Conservation (phyloP, 2,888 invertebrate genomes). For the Latheticus oryzae region DNA sequence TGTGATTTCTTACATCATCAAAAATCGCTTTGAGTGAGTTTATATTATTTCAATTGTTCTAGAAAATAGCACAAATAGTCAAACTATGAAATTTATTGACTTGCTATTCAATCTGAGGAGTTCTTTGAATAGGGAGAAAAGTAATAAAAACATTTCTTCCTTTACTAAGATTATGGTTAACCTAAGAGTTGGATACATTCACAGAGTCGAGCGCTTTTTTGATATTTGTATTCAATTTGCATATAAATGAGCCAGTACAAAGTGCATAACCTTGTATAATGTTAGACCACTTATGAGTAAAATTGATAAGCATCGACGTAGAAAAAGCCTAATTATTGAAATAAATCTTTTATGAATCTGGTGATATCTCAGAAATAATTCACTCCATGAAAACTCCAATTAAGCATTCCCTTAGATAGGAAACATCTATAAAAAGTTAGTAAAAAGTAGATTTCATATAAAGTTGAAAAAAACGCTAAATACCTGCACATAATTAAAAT, state of each 20-base stretch:
- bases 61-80: too few species aligned
- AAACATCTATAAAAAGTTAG: slow-evolving; percentile 15
- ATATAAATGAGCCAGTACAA: slow-evolving; percentile 52
- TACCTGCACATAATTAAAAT: slow-evolving; percentile 44
- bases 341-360: slow-evolving; percentile 36
- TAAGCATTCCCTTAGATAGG: slow-evolving; percentile 38
- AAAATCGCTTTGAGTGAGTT: too few species aligned
- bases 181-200: slow-evolving; percentile 33
- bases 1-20: too few species aligned
- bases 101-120: too few species aligned
- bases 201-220: slow-evolving; percentile 38
- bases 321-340: slow-evolving; percentile 39
- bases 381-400: slow-evolving; percentile 39
- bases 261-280: slow-evolving; percentile 52
- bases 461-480: slow-evolving; percentile 18
- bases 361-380: slow-evolving; percentile 38
- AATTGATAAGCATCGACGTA: slow-evolving; percentile 47
- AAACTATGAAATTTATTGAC: too few species aligned
- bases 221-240: slow-evolving; percentile 48
- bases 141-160: too few species aligned
- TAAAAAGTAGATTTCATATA: slow-evolving; percentile 30
- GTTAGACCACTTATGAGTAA: slow-evolving; percentile 43
- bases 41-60: too few species aligned
- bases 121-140: too few species aligned
- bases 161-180: slow-evolving; percentile 27